Conservation (phyloP, 2,888 invertebrate genomes). For the Calliopum simillimum region DNA sequence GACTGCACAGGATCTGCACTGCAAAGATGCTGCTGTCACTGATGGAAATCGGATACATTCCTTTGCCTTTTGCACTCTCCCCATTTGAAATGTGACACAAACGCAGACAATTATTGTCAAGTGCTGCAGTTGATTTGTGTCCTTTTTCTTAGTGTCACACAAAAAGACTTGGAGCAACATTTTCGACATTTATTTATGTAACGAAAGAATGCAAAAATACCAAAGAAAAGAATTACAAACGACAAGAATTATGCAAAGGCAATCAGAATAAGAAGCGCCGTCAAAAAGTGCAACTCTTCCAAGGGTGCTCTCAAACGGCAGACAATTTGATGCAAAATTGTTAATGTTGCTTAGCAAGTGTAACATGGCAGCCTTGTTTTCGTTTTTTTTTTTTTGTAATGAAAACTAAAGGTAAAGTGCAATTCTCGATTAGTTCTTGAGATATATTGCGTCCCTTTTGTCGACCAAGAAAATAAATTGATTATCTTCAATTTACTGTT, state of each 20-base stretch:
- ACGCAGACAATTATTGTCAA: conserved; percentile 49
- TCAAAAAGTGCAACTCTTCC: conserved; percentile 4
- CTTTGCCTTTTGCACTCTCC: not conserved
- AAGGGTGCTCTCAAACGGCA: not conserved
- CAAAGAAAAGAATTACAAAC: conserved; percentile 1
- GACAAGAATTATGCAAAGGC: not conserved
- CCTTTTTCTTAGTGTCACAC: conserved; percentile 43
- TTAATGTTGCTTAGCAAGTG: too few relatives aligned
- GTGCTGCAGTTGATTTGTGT: conserved; percentile 51
- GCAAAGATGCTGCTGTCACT: conserved; percentile 11
- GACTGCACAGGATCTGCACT: not conserved
- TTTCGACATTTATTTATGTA: conserved; percentile 44
- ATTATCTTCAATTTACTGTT: conserved; percentile 6
- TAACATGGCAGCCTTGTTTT: too few relatives aligned
- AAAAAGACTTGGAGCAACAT: conserved; percentile 46
- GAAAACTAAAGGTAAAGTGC: too few relatives aligned
- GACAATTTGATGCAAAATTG: not conserved
- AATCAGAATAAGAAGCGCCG: not conserved
- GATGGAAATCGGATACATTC: conserved; percentile 48
- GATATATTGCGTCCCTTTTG: too few relatives aligned
- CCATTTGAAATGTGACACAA: conserved; percentile 32
- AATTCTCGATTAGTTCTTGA: too few relatives aligned
- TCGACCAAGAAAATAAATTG: not conserved
- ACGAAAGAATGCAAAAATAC: conserved; percentile 21
- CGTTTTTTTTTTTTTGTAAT: too few relatives aligned